These are phyloP conservation scores for Aphidius colemani DNA, from an alignment of 2,888 invertebrate species.

Conservation along the genomic window DNA sequence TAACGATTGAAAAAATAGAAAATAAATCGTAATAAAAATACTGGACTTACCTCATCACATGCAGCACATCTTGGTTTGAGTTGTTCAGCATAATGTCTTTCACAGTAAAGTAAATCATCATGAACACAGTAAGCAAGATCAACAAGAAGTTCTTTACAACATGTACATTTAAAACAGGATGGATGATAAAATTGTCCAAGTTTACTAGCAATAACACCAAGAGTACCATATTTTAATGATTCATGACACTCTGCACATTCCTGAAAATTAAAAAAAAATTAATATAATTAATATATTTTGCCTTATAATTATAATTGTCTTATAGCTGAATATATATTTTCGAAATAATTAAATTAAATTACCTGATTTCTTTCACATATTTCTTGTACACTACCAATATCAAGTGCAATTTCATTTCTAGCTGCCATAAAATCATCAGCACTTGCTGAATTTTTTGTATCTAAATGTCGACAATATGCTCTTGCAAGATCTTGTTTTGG, in stretches of 20 bases:
- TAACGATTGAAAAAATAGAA: neutral
- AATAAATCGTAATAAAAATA: neutral
- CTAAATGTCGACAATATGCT: slow-evolving; percentile 86
- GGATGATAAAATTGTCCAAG: slow-evolving; percentile 87
- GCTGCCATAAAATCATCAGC: slow-evolving; percentile 94
- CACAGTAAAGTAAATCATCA: slow-evolving; percentile 87
- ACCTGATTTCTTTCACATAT: slow-evolving; percentile 50
- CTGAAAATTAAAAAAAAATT: slow-evolving; percentile 60
- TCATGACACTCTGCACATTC: slow-evolving; percentile 85
- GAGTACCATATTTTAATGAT: slow-evolving; percentile 76
- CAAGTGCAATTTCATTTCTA: slow-evolving; percentile 93
- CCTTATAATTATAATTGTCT: neutral
- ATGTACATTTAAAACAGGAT: slow-evolving; percentile 87
- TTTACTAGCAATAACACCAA: slow-evolving; percentile 85
- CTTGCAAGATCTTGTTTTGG: slow-evolving; percentile 93
- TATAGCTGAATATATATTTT: neutral
- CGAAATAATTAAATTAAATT: slow-evolving; percentile 32
- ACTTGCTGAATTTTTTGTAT: slow-evolving; percentile 75
- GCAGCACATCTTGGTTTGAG: slow-evolving; percentile 94
- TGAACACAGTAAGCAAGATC: slow-evolving; percentile 95
- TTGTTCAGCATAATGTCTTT: slow-evolving; percentile 94
- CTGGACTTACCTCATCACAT: slow-evolving; percentile 87
- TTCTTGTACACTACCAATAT: slow-evolving; percentile 73
- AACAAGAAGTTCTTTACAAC: slow-evolving; percentile 90
- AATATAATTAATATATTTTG: neutral